A percentile compares a stretch with the other conserved stretches of the same genome.
These are phyloP conservation scores for Sarcophaga rosellei DNA, from an alignment of 2,888 invertebrate species.

Conservation along the genomic window DNA sequence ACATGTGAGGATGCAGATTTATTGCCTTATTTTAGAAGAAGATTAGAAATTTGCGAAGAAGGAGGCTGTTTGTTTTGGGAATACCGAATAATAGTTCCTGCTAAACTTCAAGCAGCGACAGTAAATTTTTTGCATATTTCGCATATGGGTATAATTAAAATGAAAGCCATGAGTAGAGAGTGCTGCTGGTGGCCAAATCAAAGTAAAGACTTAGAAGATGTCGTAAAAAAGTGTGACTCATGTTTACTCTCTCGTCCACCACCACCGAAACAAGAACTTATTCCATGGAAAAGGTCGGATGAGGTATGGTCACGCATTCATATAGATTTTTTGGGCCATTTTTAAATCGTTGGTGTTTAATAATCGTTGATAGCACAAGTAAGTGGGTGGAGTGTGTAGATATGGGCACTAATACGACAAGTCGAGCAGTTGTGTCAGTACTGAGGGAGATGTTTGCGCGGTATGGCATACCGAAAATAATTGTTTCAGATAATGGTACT, in stretches of 20 bases:
- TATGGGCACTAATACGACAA: conserved; percentile 36
- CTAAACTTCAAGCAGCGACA: conserved; percentile 32
- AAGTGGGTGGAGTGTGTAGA: too few relatives aligned
- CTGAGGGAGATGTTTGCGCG: conserved; percentile 65
- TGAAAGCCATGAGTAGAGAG: too few relatives aligned
- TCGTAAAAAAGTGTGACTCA: too few relatives aligned
- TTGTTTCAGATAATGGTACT: conserved; percentile 71
- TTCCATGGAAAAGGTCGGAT: too few relatives aligned
- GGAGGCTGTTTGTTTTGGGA: conserved; percentile 42
- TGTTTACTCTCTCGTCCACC: too few relatives aligned
- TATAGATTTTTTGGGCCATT: too few relatives aligned
- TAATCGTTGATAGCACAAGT: too few relatives aligned
- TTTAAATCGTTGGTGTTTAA: too few relatives aligned
- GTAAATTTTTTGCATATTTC: conserved; percentile 62
- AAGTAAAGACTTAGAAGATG: too few relatives aligned
- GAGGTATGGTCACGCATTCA: too few relatives aligned
- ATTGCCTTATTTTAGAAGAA: conserved; percentile 59
- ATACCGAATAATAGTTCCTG: conserved; percentile 53
- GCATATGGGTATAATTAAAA: conserved; percentile 61
- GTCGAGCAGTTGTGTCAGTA: conserved; percentile 33
- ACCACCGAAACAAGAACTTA: too few relatives aligned
- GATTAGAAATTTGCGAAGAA: conserved; percentile 40
- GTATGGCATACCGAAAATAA: conserved; percentile 45
- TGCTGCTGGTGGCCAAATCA: too few relatives aligned
- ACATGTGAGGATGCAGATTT: conserved; percentile 63